These are phyloP conservation scores for Pipistrellus nathusii DNA, from an alignment of 2,797 vertebrate species.

Conservation along the genomic window DNA sequence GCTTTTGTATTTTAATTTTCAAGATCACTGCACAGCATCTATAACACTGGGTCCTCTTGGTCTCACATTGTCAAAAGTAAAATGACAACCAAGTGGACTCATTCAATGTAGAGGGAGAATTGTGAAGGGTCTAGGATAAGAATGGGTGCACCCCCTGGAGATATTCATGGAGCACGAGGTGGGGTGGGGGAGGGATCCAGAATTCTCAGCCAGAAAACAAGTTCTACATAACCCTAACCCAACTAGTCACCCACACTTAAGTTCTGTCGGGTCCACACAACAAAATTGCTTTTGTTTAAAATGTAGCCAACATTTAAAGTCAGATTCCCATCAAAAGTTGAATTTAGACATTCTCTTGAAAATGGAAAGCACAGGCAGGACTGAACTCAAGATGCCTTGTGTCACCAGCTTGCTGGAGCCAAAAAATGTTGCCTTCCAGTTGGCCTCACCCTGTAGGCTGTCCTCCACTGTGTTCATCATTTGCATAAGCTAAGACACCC, in stretches of 20 bases:
- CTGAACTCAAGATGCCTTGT: not conserved
- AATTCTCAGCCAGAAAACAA: not conserved
- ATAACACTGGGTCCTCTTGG: not conserved
- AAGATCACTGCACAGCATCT: not conserved
- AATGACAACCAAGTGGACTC: not conserved
- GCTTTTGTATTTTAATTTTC: not conserved
- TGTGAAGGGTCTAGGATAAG: not conserved
- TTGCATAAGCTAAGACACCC: not conserved
- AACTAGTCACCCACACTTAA: not conserved
- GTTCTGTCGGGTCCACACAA: not conserved
- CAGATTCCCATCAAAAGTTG: not conserved
- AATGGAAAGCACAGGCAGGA: not conserved
- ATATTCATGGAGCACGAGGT: not conserved
- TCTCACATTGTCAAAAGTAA: not conserved
- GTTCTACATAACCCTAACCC: not conserved
- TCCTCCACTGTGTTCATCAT: not conserved
- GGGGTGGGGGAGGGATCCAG: not conserved
- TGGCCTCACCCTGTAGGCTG: not conserved
- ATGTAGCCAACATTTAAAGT: constrained; percentile 10
- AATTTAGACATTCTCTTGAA: constrained; percentile 20
- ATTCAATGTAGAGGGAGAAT: not conserved
- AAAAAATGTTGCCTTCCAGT: not conserved
- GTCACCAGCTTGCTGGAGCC: not conserved
- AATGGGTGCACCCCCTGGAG: not conserved
- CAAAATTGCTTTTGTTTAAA: not conserved